Evolutionary conservation across 2,113 vertebrate species (phyloP), one percentile per base, ranked within the genome.

Genomic region (Tringa solitaria): DNA sequence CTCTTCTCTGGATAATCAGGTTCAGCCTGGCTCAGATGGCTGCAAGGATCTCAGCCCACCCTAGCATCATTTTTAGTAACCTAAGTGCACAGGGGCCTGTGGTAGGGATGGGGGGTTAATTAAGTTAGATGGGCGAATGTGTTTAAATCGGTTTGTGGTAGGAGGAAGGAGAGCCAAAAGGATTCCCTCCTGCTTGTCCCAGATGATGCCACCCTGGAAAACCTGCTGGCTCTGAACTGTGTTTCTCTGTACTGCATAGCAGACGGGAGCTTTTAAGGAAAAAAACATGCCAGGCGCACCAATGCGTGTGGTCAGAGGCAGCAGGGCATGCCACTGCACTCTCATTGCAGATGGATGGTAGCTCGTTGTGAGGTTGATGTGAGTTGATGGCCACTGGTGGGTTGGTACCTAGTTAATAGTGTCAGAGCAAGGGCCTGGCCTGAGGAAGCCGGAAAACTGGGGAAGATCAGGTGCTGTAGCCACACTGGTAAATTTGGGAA

Each of bases 291-390:
- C 12, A 37, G 8, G 39, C 5, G 7, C 21, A 69, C 12, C 21
- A 48, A 11, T 0, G 2, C 3, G 1, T 3, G 7, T 20, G 28
- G 43, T 51, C 39, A 51, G 70, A 12, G 26, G 61, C 56, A 59
- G 69, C 9, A 43, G 27, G 33, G 26, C 22, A 23, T 23, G 35
- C 20, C 12, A 16, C 24, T 1, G 0, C 0, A 5, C 48, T 48
- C 48, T 41, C 43, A 64, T 8, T 15, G 14, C n/a, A 45, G 72
- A 10, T 11, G 16, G 48, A 8, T 3, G 37, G 37, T 6, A 64
- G 37, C 56, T 54, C 30, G 17, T 24, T 59, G 43, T 9, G 45
- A 87, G 45, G 35, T 35, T 75, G 39, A 15, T 21, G 35, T 0
- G 4, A 75, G 61, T 1, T 74, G 45, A 37, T 32, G 65, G 54